Conservation (phyloP, 2,797 vertebrate species). For the Coreius guichenoti region DNA sequence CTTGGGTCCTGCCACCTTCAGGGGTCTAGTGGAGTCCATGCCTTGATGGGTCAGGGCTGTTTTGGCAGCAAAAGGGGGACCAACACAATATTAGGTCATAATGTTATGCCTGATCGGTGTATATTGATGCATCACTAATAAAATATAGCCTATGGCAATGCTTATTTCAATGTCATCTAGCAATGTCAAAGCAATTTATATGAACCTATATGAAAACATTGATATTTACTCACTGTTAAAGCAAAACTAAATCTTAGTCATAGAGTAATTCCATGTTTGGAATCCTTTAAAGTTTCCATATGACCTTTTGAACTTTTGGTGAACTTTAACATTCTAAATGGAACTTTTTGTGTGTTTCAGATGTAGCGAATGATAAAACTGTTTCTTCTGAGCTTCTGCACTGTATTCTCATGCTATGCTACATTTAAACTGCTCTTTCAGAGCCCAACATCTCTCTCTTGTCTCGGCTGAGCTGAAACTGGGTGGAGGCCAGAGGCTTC, state of each 20-base stretch:
- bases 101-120: too few relatives aligned
- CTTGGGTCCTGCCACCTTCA: too few relatives aligned
- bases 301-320: not conserved
- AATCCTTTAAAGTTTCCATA: not conserved
- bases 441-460: not conserved
- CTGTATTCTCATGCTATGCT: not conserved
- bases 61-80: too few relatives aligned
- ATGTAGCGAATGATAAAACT: not conserved
- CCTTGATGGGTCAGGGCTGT: too few relatives aligned
- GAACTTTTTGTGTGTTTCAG: not conserved
- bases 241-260: not conserved
- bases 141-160: too few relatives aligned
- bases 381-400: not conserved
- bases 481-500: constrained; percentile 26
- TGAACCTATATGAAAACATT: not conserved
- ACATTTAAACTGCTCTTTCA: constrained; percentile 1
- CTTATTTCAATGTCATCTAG: not conserved
- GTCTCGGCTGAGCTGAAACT: constrained; percentile 20
- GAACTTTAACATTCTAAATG: not conserved
- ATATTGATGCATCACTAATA: not conserved
- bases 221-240: not conserved
- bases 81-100: too few relatives aligned
- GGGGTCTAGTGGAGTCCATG: too few relatives aligned
- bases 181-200: not conserved
- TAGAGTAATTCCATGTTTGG: not conserved